Evolutionary conservation across 2,888 invertebrate species (phyloP).

Genomic region (Noctua comes): DNA sequence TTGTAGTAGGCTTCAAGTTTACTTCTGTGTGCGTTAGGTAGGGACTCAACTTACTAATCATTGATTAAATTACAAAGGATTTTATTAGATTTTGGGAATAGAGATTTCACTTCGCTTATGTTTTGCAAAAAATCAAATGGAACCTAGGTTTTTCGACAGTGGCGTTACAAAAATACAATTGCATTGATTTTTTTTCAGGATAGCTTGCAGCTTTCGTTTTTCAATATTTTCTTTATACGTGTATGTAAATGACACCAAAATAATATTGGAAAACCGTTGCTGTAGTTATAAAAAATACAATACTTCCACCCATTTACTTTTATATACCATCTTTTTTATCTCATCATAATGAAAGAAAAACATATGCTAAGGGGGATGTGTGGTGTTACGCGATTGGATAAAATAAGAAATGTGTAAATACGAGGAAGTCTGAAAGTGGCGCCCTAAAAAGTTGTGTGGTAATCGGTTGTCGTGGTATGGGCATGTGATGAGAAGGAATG

Average conservation of each 20-base stretch:
- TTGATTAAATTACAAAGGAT: neutral
- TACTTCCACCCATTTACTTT: neutral
- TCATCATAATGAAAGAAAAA: neutral
- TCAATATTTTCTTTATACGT: neutral
- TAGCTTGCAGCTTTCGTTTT: neutral
- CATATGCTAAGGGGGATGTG: neutral
- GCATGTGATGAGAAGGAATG: too few relatives aligned
- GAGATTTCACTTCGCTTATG: neutral
- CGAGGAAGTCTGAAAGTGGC: too few relatives aligned
- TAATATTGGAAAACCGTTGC: neutral
- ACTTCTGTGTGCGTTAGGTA: constrained; percentile 6
- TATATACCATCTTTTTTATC: neutral
- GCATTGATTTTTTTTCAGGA: neutral
- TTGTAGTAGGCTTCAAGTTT: constrained; percentile 32
- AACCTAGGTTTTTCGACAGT: neutral
- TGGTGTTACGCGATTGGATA: too few relatives aligned
- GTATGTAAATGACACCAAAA: neutral
- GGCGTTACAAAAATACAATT: neutral
- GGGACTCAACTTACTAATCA: constrained; percentile 5
- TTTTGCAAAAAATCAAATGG: neutral
- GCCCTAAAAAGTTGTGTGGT: too few relatives aligned
- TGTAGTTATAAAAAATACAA: neutral
- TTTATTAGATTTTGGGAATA: neutral
- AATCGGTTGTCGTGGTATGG: too few relatives aligned
- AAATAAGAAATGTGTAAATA: too few relatives aligned